A percentile compares a stretch with the other conserved stretches of the same genome.
phyloP scores from a whole-genome alignment of 2,113 vertebrate genomes.

The Lepus timidus region DNA sequence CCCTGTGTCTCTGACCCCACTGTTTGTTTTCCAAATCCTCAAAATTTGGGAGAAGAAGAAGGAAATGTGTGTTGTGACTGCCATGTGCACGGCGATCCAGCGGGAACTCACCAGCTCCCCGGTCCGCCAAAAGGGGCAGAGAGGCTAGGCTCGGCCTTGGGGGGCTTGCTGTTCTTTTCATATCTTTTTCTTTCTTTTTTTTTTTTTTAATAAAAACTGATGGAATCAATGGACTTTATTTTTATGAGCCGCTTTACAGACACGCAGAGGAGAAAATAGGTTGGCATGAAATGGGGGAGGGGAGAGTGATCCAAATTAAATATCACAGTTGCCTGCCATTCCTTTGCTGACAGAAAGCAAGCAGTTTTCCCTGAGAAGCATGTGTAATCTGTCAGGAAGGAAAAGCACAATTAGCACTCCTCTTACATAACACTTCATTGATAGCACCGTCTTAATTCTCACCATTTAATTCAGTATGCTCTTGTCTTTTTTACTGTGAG shows the following conservation, averaged over 20 bases:
- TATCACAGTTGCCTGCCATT: constrained; percentile 38
- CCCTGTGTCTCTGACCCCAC: constrained; percentile 25
- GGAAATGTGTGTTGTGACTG: background rate
- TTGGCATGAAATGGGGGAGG: constrained; percentile 8
- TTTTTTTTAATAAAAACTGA: background rate
- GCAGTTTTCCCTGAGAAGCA: background rate
- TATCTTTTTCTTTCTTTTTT: background rate
- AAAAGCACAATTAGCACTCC: constrained; percentile 28
- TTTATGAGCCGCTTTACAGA: constrained; percentile 34
- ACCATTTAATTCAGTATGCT: constrained; percentile 31
- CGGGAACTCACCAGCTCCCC: background rate
- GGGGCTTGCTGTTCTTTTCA: background rate
- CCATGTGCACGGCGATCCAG: background rate
- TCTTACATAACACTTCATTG: background rate
- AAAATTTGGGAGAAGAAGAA: background rate
- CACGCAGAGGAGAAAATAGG: background rate
- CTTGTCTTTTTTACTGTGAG: background rate
- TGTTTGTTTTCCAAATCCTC: constrained; percentile 13
- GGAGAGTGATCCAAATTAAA: background rate
- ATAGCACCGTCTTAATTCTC: background rate
- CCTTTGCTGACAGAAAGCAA: constrained; percentile 47
- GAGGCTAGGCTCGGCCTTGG: background rate
- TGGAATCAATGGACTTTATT: constrained; percentile 39
- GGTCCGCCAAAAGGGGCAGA: background rate
- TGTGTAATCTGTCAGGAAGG: constrained; percentile 51